A percentile compares a stretch with the other conserved stretches of the same genome.
phyloP scores from a whole-genome alignment of 1,140 invertebrate genomes.

The Trypoxylus dichotomus region DNA sequence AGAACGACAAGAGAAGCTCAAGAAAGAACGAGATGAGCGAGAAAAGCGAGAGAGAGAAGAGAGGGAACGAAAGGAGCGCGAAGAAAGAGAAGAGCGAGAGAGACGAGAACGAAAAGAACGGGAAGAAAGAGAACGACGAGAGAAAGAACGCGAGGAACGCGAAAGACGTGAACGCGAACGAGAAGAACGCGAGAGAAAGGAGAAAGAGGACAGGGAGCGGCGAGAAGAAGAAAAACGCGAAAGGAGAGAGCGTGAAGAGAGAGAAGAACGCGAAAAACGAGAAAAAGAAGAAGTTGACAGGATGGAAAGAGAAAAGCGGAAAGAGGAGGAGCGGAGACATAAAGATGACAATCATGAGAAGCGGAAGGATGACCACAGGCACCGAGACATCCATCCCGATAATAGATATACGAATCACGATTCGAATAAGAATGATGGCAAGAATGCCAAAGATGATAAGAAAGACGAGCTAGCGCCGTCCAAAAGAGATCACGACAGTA shows the following conservation, averaged over 20 bases:
- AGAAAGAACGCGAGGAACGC: conserved; percentile 37
- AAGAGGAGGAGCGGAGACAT: conserved; percentile 40
- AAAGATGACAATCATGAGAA: conserved; percentile 52
- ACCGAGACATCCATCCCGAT: conserved; percentile 41
- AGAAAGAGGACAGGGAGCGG: conserved; percentile 50
- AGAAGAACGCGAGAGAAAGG: conserved; percentile 43
- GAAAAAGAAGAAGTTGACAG: conserved; percentile 50
- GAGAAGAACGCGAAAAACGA: conserved; percentile 41
- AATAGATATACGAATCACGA: conserved; percentile 44
- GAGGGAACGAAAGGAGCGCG: conserved; percentile 34
- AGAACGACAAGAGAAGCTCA: conserved; percentile 48
- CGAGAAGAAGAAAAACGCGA: conserved; percentile 49
- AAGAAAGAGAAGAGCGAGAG: conserved; percentile 44
- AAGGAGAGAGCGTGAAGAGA: conserved; percentile 39
- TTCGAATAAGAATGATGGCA: conserved; percentile 44
- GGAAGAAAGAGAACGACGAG: conserved; percentile 34
- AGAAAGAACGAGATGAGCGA: conserved; percentile 52
- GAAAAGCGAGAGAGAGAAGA: conserved; percentile 49
- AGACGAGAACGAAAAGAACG: conserved; percentile 45
- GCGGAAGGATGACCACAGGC: conserved; percentile 43
- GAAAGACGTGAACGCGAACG: conserved; percentile 36
- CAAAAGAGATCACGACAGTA: conserved; percentile 30
- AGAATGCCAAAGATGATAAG: conserved; percentile 42
- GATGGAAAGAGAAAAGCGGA: conserved; percentile 35
- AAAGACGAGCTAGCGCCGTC: conserved; percentile 30